Conservation (phyloP, 2,888 invertebrate species). For the Latrodectus hesperus region DNA sequence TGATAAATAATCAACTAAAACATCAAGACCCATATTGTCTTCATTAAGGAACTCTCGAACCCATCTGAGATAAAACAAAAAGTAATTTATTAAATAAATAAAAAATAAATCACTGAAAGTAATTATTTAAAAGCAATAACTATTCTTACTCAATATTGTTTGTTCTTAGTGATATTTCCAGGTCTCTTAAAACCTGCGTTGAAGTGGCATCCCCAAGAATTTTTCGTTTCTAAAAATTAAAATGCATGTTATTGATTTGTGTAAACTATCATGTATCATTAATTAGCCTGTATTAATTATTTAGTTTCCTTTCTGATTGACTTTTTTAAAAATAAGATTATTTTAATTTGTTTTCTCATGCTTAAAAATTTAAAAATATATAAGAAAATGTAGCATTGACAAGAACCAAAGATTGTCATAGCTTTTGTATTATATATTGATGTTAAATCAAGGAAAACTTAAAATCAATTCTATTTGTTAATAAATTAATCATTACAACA, state of each 20-base stretch:
- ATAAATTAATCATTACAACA: too few species aligned
- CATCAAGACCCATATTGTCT: slow-evolving; percentile 95
- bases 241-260: neutral
- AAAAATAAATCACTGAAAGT: neutral
- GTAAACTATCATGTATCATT: too few species aligned
- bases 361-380: neutral
- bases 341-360: too few species aligned
- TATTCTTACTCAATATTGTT: slow-evolving; percentile 96
- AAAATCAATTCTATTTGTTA: too few species aligned
- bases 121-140: neutral
- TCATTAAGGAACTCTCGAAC: slow-evolving; percentile 98
- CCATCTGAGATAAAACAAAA: slow-evolving; percentile 83
- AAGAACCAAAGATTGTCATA: too few species aligned
- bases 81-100: neutral
- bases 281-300: too few species aligned
- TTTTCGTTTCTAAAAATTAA: slow-evolving; percentile 89
- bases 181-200: slow-evolving; percentile 96
- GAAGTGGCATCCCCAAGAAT: slow-evolving; percentile 98
- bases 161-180: slow-evolving; percentile 98
- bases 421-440: too few species aligned
- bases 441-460: too few species aligned
- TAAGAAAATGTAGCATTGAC: too few species aligned
- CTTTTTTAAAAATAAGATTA: too few species aligned
- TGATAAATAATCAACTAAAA: slow-evolving; percentile 97
- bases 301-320: too few species aligned